Base-by-base conservation (phyloP, 2,797 vertebrate genomes). In the Sylvia borin region DNA sequence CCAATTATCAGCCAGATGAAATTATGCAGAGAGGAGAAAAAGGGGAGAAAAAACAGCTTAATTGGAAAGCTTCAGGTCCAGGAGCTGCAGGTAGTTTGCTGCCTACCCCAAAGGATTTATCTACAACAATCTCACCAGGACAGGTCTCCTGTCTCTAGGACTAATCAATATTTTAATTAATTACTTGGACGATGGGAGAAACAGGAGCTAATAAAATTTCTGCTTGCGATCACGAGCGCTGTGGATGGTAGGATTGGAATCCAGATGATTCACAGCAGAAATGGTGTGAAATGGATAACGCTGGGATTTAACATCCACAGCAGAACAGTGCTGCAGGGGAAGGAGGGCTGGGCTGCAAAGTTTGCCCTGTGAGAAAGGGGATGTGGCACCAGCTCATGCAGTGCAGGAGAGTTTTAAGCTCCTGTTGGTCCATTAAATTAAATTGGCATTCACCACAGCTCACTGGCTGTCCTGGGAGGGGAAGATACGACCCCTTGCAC, bases 131-230 rank as follows among this genome's bases (percentile, higher is more conserved):
- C 83, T 84, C 58, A 24, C 40, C n/a, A 16, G n/a, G 38, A 42
- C 60, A 62, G 60, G 16, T 80, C 90, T 48, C 58, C 70, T 20
- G 17, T 77, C 70, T 88, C 93, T 65, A 58, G 43, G 47, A 38
- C 47, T 61, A 74, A 96, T 93, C 96, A 75, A 88, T 94, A 86
- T 40, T 78, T 84, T 93, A 93, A 92, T 90, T 90, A 94, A 94
- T 58, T 40, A 25, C 70, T 61, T 47, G 86, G 70, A 45, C 2
- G 7, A 68, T 47, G 77, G 84, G 73, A 47, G 73, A 61, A 81
- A 67, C 26, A 53, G 54, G 16, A 88, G 76, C 54, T 75, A 92
- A 94, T 90, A 90, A 88, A 84, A 81, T 43, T 61, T 18, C 47
- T 88, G 65, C 68, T 54, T 43, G 74, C 0, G 0, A 72, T 61